Evolutionary conservation across 2,888 invertebrate genomes (phyloP).

Genomic region (Cotesia congregata): DNA sequence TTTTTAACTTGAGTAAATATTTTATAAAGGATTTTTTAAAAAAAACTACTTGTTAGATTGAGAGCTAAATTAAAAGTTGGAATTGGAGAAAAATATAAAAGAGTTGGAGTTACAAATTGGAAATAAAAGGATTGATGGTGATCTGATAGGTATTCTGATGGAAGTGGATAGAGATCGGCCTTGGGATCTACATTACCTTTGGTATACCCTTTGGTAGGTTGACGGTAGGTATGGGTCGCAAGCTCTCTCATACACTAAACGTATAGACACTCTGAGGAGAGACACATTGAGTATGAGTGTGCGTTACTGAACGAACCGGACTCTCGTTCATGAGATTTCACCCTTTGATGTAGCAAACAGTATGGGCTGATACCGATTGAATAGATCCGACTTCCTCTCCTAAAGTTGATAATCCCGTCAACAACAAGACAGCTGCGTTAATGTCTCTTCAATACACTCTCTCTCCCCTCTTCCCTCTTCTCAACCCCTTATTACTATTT

Average conservation of each 20-base stretch:
- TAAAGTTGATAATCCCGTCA: constrained; percentile 70
- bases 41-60: neutral
- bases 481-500: constrained; percentile 38
- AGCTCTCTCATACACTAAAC: constrained; percentile 67
- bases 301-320: constrained; percentile 69
- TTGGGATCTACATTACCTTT: constrained; percentile 72
- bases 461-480: constrained; percentile 52
- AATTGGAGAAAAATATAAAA: neutral
- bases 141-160: constrained; percentile 6
- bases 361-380: constrained; percentile 66
- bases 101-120: neutral
- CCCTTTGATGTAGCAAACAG: constrained; percentile 68
- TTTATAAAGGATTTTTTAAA: neutral
- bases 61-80: neutral
- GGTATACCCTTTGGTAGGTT: constrained; percentile 68
- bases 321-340: constrained; percentile 61
- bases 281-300: constrained; percentile 58
- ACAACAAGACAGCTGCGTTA: constrained; percentile 70
- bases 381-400: constrained; percentile 68
- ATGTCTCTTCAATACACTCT: constrained; percentile 63
- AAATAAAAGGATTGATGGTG: too few species aligned
- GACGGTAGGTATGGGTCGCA: constrained; percentile 68
- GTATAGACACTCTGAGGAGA: constrained; percentile 64
- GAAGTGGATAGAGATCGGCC: constrained; percentile 66
- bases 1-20: neutral